Base-by-base conservation (phyloP, 2,113 vertebrate genomes). In the Saccopteryx leptura region DNA sequence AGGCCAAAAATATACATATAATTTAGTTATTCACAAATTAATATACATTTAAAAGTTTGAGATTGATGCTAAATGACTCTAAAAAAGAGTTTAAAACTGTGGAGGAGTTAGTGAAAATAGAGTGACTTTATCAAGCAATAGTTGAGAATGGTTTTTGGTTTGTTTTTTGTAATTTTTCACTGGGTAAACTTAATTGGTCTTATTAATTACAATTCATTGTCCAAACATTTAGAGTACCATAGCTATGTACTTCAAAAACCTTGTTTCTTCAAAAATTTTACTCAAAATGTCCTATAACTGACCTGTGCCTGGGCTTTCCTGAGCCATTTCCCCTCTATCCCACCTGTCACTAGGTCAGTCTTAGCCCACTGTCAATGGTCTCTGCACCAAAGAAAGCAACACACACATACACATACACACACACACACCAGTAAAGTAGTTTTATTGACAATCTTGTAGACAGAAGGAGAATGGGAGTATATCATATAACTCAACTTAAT, bases 121-220 rank as follows among this genome's bases (percentile, higher is more conserved):
- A 72, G 2, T 26, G 21, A 24, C 2, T 4, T 72, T n/a, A 63
- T 39, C n/a, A 68, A 85, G 54, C 71, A 90, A 72, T 11, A 66
- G 23, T 58, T 85, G 61, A 96, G 74, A 90, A 90, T 78, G 9
- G 33, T 39, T 39, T 39, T 39, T 39, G 39, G 39, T 39, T 39
- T 39, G 19, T 9, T 28, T 96, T 95, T 94, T 71, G 39, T 18
- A 84, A 52, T 75, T 88, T 84, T 90, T 88, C 28, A 65, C 13
- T 84, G 21, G 63, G 52, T 80, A 76, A 95, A 95, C 10, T 33
- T 88, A 92, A 92, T 65, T n/a, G n/a, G 11, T 50, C 5, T 81
- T 10, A 82, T 71, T 31, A 19, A 71, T 50, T 88, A 56, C 13
- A 74, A 75, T 81, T 85, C 54, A 61, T 63, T 80, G 76, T 75